These are phyloP conservation scores for Triplophysa siluroides DNA, from an alignment of 2,113 vertebrate species.

Conservation along the genomic window DNA sequence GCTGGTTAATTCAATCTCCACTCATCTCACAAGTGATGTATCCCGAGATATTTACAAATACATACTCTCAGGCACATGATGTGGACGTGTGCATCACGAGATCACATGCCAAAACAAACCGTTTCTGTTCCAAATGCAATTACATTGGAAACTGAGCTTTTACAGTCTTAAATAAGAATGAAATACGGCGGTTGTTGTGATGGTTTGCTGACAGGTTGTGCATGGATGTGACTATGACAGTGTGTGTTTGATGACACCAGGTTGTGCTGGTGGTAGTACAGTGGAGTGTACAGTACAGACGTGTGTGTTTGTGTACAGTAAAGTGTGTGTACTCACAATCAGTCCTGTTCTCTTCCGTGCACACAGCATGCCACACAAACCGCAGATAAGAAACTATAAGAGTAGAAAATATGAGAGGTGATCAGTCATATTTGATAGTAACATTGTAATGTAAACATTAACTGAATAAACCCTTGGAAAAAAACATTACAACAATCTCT, in stretches of 20 bases:
- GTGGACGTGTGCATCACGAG: not conserved
- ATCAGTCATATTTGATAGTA: not conserved
- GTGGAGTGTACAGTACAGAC: not conserved
- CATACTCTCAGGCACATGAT: constrained; percentile 6
- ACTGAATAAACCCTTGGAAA: too few relatives aligned
- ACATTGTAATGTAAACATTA: not conserved
- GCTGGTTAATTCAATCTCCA: constrained; percentile 55
- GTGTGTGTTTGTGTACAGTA: not conserved
- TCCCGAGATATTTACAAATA: constrained; percentile 21
- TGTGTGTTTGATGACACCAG: not conserved
- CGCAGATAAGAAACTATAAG: constrained; percentile 93
- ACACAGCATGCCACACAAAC: constrained; percentile 92
- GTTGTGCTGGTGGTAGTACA: not conserved
- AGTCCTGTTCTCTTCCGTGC: constrained; percentile 96
- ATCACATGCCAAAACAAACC: not conserved
- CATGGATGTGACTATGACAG: too few relatives aligned
- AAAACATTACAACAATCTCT: too few relatives aligned
- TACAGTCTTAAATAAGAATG: not conserved
- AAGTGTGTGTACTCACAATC: constrained; percentile 81
- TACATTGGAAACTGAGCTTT: not conserved
- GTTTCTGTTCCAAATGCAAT: not conserved
- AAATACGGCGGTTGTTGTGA: not conserved
- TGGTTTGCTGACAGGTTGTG: too few relatives aligned
- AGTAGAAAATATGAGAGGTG: constrained; percentile 32
- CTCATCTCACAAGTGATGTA: constrained; percentile 34